These are phyloP conservation scores for Phenganax marumi DNA, from an alignment of 92 coral and sea anemone species.

Conservation along the genomic window DNA sequence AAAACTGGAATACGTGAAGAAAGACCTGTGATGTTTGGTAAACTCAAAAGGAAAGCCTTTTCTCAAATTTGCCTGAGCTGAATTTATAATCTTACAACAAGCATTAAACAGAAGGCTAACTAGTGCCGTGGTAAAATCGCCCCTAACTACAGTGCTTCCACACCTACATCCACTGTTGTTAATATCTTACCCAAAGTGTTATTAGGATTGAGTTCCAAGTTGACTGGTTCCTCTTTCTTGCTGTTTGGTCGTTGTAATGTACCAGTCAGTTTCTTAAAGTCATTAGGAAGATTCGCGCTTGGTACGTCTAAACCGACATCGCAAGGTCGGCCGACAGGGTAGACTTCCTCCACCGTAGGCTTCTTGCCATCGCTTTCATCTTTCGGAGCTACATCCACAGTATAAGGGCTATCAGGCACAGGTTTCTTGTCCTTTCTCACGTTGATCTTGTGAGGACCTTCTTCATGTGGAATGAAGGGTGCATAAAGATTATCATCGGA, in stretches of 20 bases:
- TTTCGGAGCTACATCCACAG: constrained; percentile 95
- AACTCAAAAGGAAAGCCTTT: no score
- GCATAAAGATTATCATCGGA: constrained; percentile 94
- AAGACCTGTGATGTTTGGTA: no score
- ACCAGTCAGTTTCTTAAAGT: constrained; percentile 42
- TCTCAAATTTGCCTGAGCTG: no score
- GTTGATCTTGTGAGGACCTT: constrained; percentile 85
- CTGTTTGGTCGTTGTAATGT: constrained; percentile 36
- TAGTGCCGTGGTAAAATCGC: no score
- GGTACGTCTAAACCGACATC: constrained; percentile 38
- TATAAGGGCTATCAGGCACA: constrained; percentile 90
- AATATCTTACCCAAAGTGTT: constrained; percentile 28
- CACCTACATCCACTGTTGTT: no score
- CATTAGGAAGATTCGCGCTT: constrained; percentile 20
- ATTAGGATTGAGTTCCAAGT: constrained; percentile 34
- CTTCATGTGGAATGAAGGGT: constrained; percentile 90
- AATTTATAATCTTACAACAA: no score
- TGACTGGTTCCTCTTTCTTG: constrained; percentile 39
- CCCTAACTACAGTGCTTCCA: no score
- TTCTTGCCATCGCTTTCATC: constrained; percentile 83
- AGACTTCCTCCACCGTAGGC: constrained; percentile 25
- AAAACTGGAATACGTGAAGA: no score
- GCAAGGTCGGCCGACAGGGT: constrained; percentile 26
- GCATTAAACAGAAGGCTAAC: no score
- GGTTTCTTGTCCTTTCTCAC: constrained; percentile 86